phyloP scores from a whole-genome alignment of 2,888 invertebrate genomes.

The Acanthosepion lycidas region DNA sequence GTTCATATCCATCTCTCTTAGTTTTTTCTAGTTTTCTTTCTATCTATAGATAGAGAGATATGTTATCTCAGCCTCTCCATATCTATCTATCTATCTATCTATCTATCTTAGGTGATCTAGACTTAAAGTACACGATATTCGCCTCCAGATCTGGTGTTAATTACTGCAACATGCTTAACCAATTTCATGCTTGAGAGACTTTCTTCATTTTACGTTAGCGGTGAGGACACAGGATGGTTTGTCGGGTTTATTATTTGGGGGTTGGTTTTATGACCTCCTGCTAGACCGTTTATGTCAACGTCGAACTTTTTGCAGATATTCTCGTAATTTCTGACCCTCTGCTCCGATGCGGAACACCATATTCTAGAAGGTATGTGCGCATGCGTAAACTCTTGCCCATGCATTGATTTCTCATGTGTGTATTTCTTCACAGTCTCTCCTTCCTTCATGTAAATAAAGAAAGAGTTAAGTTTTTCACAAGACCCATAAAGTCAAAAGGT shows the following conservation, averaged over 20 bases:
- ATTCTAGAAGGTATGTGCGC: not conserved
- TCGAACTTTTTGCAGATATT: not conserved
- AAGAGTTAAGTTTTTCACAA: no score
- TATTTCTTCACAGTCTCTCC: no score
- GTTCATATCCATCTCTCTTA: no score
- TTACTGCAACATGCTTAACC: not conserved
- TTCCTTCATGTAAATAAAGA: no score
- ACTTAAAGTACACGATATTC: not conserved
- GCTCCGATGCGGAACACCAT: not conserved
- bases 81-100: not conserved
- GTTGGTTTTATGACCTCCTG: not conserved
- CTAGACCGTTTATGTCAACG: slow-evolving; percentile 33
- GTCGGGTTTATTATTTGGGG: not conserved
- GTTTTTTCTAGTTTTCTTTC: no score
- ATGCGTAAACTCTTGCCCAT: not conserved
- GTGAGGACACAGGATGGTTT: not conserved
- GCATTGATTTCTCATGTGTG: not conserved
- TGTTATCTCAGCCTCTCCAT: no score
- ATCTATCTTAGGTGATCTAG: not conserved
- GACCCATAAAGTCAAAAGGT: no score
- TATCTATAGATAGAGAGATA: no score
- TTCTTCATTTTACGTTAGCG: not conserved
- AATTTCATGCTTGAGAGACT: not conserved
- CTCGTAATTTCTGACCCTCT: not conserved
- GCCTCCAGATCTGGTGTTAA: not conserved